phyloP scores from a whole-genome alignment of 1,140 invertebrate species.

The Drosophila serrata region DNA sequence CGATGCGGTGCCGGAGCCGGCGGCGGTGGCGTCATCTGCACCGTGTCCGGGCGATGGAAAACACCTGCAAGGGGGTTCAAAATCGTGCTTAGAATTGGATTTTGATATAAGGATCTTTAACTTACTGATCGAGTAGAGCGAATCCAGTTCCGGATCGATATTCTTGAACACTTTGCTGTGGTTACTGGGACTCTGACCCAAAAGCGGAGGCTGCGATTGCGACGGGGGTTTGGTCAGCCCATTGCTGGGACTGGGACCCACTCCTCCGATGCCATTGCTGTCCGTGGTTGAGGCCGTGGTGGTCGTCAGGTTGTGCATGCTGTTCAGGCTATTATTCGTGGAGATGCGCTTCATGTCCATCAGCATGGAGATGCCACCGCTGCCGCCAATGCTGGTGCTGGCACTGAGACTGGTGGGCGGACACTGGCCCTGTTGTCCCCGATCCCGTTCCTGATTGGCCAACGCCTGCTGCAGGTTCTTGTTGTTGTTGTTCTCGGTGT shows the following conservation, averaged over 20 bases:
- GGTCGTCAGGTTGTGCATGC: conserved; percentile 80
- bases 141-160: conserved; percentile 84
- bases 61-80: conserved; percentile 52
- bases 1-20: conserved; percentile 82
- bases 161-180: conserved; percentile 85
- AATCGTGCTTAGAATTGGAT: background rate
- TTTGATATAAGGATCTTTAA: background rate
- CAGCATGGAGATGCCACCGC: conserved; percentile 81
- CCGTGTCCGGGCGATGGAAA: conserved; percentile 83
- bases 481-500: conserved; percentile 91
- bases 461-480: conserved; percentile 61
- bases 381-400: conserved; percentile 74
- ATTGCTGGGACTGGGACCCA: conserved; percentile 63
- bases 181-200: conserved; percentile 78
- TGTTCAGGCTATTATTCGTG: conserved; percentile 80
- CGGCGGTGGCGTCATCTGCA: conserved; percentile 84
- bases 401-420: conserved; percentile 56
- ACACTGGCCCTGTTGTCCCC: conserved; percentile 38
- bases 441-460: conserved; percentile 13
- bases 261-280: conserved; percentile 34
- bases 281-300: conserved; percentile 71
- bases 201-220: conserved; percentile 49
- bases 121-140: conserved; percentile 84
- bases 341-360: conserved; percentile 84
- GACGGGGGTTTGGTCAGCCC: conserved; percentile 36